Percentiles rank a stretch among this genome's conserved stretches.
phyloP scores from a whole-genome alignment of 2,113 vertebrate genomes.

The Narcine bancroftii region DNA sequence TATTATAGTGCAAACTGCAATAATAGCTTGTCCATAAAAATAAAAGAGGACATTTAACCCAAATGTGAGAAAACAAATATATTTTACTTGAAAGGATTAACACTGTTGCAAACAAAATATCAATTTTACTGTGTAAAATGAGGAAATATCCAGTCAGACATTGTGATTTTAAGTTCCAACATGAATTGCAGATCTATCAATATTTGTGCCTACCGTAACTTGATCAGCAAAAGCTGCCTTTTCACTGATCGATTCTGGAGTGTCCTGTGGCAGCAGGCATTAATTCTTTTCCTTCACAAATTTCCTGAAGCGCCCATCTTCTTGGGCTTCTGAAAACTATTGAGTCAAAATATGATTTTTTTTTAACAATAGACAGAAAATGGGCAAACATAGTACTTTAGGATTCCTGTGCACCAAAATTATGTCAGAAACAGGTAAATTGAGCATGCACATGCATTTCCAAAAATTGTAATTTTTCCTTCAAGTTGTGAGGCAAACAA shows the following conservation, averaged over 20 bases:
- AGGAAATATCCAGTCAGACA: neutral
- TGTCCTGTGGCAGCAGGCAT: neutral
- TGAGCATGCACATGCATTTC: neutral
- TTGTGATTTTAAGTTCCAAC: neutral
- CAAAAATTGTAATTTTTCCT: neutral
- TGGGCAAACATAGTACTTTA: neutral
- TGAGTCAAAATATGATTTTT: neutral
- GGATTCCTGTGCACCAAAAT: neutral
- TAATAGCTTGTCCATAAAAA: neutral
- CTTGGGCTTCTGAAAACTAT: neutral
- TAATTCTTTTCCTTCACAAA: neutral
- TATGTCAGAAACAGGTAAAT: neutral
- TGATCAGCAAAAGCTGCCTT: neutral
- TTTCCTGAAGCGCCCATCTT: neutral
- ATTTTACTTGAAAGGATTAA: neutral
- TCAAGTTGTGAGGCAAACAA: no score
- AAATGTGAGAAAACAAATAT: neutral
- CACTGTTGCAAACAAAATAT: neutral
- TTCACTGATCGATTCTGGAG: neutral
- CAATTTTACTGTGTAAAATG: neutral
- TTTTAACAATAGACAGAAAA: neutral
- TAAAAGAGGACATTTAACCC: neutral
- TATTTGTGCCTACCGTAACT: neutral
- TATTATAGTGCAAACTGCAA: neutral
- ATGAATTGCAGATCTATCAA: neutral